Conservation (phyloP, 2,113 vertebrate genomes). For the Sinocyclocheilus grahami region DNA sequence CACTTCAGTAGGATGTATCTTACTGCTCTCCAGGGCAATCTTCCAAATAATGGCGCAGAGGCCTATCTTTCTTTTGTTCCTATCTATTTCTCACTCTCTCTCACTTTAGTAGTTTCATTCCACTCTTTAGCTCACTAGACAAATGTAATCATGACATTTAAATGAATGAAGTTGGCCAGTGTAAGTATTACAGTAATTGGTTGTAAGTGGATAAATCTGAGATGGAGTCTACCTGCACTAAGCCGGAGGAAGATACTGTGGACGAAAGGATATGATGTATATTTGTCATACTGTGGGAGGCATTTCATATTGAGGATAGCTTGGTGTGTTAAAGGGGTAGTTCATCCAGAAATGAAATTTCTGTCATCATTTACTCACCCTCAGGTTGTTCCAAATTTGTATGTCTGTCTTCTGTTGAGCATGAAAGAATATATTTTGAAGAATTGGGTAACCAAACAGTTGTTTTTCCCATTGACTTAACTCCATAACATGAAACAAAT, state of each 20-base stretch:
- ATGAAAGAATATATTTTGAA: background rate
- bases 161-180: constrained; percentile 49
- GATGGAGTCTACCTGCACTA: constrained; percentile 44
- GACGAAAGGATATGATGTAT: background rate
- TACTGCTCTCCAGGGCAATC: constrained; percentile 49
- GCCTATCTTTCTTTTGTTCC: constrained; percentile 2
- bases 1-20: constrained; percentile 51
- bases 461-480: background rate
- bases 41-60: constrained; percentile 43
- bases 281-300: constrained; percentile 15
- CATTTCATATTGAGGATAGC: background rate
- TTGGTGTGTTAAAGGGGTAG: background rate
- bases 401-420: background rate
- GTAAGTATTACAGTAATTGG: constrained; percentile 51
- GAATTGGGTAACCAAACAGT: background rate
- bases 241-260: constrained; percentile 30
- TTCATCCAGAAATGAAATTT: background rate
- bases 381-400: no score
- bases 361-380: background rate
- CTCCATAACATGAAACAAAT: background rate
- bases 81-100: constrained; percentile 28
- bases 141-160: constrained; percentile 49
- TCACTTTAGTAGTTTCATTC: constrained; percentile 12
- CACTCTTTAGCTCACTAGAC: constrained; percentile 29
- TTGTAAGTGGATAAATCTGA: constrained; percentile 48